Conservation (phyloP, 2,888 invertebrate genomes). For the Odontocerum albicorne region DNA sequence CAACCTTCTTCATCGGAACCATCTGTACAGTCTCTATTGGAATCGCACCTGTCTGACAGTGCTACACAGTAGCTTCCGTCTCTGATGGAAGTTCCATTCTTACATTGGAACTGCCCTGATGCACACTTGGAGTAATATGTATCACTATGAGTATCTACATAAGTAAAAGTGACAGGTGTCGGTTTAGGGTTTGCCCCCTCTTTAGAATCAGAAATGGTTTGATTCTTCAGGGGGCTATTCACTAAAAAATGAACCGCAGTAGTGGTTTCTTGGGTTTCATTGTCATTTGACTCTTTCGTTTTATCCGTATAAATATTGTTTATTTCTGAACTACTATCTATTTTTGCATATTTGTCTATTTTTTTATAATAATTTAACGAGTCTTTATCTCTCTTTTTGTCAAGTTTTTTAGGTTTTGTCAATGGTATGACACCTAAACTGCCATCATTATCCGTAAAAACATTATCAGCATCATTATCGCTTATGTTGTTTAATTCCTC, state of each 20-base stretch:
- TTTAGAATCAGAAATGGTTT: constrained; percentile 32
- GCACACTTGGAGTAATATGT: constrained; percentile 54
- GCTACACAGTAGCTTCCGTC: constrained; percentile 61
- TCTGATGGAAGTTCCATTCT: constrained; percentile 57
- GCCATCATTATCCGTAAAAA: constrained; percentile 28
- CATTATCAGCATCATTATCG: constrained; percentile 29
- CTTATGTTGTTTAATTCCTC: constrained; percentile 31
- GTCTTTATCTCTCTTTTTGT: constrained; percentile 37
- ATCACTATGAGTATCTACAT: constrained; percentile 2
- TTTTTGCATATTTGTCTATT: constrained; percentile 33
- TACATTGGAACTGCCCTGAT: constrained; percentile 60
- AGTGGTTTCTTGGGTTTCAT: constrained; percentile 35
- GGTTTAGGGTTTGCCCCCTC: constrained; percentile 31
- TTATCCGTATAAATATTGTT: constrained; percentile 36
- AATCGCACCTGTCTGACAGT: constrained; percentile 55
- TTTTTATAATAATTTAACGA: constrained; percentile 35
- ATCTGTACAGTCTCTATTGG: constrained; percentile 62
- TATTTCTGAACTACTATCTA: constrained; percentile 35
- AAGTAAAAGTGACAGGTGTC: constrained; percentile 4
- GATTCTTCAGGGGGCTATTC: constrained; percentile 35
- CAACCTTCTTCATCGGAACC: constrained; percentile 64
- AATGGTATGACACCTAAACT: constrained; percentile 27
- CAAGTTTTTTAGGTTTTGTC: constrained; percentile 29
- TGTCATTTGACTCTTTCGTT: constrained; percentile 32
- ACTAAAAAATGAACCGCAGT: constrained; percentile 36